These are phyloP conservation scores for Copidosoma aretas DNA, from an alignment of 2,888 invertebrate genomes.

Conservation along the genomic window DNA sequence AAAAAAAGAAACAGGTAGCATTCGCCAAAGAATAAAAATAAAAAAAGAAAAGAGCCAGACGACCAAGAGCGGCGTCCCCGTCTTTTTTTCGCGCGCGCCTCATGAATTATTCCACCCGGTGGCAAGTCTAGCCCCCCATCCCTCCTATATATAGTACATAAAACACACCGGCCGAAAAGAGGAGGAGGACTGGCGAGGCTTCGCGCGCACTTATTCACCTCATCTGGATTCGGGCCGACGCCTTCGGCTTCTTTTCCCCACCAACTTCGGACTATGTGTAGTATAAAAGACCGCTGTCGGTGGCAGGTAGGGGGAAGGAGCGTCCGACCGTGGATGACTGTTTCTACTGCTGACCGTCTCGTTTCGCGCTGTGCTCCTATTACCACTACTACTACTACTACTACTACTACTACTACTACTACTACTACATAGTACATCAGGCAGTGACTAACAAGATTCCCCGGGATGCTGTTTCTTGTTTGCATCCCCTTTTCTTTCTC, in stretches of 20 bases:
- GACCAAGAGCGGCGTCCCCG: conserved; percentile 6
- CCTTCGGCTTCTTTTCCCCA: not conserved
- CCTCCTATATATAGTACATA: no score
- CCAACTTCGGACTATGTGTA: not conserved
- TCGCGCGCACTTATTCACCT: conserved; percentile 31
- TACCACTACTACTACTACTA: no score
- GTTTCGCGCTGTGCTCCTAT: no score
- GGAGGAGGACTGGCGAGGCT: conserved; percentile 37
- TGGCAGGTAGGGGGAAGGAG: conserved; percentile 11
- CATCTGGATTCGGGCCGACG: conserved; percentile 29
- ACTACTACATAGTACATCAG: no score
- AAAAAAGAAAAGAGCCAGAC: not conserved
- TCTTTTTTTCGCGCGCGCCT: conserved; percentile 39
- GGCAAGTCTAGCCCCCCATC: conserved; percentile 43
- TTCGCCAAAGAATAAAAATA: not conserved
- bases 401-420: no score
- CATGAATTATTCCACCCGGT: conserved; percentile 52
- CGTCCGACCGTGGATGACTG: conserved; percentile 14
- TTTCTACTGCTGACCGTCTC: conserved; percentile 12
- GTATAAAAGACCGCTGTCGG: not conserved
- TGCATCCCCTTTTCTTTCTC: not conserved
- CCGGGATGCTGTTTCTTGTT: not conserved
- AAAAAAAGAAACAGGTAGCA: not conserved
- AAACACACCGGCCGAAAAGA: conserved; percentile 46
- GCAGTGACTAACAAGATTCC: conserved; percentile 5